These are phyloP conservation scores for Muschampia plurimacula DNA, from an alignment of 2,888 invertebrate genomes.

Conservation along the genomic window DNA sequence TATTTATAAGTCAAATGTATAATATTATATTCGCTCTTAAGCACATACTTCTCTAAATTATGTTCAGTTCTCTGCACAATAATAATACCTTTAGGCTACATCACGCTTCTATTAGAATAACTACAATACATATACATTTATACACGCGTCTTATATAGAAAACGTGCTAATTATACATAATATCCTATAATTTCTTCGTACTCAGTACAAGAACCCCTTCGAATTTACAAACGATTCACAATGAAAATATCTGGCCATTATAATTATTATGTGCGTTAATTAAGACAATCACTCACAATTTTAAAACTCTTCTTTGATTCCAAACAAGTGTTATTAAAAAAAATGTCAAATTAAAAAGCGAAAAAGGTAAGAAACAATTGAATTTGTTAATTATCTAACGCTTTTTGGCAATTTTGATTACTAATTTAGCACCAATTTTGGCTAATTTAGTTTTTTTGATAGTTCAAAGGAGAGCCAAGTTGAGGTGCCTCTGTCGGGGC, in stretches of 20 bases:
- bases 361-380: background rate
- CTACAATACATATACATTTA: slow-evolving; percentile 7
- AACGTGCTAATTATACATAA: slow-evolving; percentile 11
- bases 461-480: slow-evolving; percentile 34
- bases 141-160: slow-evolving; percentile 16
- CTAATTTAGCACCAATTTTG: slow-evolving; percentile 71
- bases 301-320: background rate
- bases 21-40: background rate
- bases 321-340: slow-evolving; percentile 29
- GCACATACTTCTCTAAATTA: background rate
- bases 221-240: slow-evolving; percentile 1
- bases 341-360: background rate
- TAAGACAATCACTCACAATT: slow-evolving; percentile 2
- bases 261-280: slow-evolving; percentile 14
- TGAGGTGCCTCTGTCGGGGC: slow-evolving; percentile 14
- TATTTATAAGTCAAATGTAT: background rate
- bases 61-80: background rate
- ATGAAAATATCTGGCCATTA: background rate
- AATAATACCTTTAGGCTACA: background rate
- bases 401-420: slow-evolving; percentile 61
- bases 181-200: background rate
- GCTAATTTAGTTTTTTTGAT: slow-evolving; percentile 53
- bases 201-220: background rate
- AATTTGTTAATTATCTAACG: slow-evolving; percentile 44
- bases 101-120: background rate